Evolutionary conservation across 1,140 invertebrate species (phyloP), one percentile per base, ranked within the genome.

Genomic region (Pemphigus obesinymphae): DNA sequence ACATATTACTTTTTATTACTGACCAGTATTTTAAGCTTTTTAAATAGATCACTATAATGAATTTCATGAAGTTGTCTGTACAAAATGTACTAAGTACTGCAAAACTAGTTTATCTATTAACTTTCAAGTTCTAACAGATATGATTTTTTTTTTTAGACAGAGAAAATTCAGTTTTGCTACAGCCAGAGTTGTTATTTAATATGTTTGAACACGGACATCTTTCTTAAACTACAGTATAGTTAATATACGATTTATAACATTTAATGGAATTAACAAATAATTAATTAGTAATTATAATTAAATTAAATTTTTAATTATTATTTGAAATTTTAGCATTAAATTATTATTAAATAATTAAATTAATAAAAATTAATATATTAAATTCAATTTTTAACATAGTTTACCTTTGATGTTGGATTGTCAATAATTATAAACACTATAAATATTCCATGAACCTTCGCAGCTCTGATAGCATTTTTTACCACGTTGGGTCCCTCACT

Each of bases 381-480:
- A 63, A 15, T 26, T 55, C n/a, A n/a, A 37, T 31, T 45, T 68
- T 50, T 0, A 84, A 72, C 86, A 88, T 87, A 96, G n/a, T n/a
- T n/a, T n/a, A n/a, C 94, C 90, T 97, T 95, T 86, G 93, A 95
- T 53, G 92, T 89, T 5, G 96, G 95, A 88, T 96, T 97, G 87
- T 99, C 98, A 34, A 99, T 91, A 80, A 99, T 94, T 53, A 99
- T 91, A 86, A 98, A 99, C 0, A 99, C 94, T 73, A 96, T 89
- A 86, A 99, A 99, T 83, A 99, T 92, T 55, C 94, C 91, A 31
- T 92, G 89, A 68, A 95, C 89, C 83, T 92, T 91, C 6, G 96
- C 94, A 85, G 91, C 88, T 84, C 95, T 89, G 1, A 99, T 92
- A 2, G 96, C 93, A 82, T 91, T 90, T 73, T 90, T 89, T 0